A percentile compares a stretch with the other conserved stretches of the same genome.
Evolutionary conservation across 2,113 vertebrate species (phyloP).

Genomic region (Clarias gariepinus): DNA sequence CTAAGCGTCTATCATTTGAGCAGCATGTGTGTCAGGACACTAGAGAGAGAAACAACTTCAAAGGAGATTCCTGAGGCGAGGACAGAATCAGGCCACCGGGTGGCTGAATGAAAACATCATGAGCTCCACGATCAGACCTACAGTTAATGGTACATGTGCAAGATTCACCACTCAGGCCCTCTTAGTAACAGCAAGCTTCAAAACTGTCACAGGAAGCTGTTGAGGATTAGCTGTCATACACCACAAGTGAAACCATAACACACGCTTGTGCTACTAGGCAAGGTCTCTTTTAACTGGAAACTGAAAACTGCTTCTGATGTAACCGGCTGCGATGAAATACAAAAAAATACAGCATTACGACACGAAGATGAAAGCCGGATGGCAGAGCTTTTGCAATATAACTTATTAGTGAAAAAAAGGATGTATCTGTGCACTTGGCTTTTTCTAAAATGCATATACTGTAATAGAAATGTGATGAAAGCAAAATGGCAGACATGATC

Average conservation of each 20-base stretch:
- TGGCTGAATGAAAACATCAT: conserved; percentile 11
- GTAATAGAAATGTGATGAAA: conserved; percentile 48
- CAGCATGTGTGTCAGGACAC: conserved; percentile 39
- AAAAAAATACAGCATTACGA: not conserved
- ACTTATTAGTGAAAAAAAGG: not conserved
- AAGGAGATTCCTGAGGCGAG: not conserved
- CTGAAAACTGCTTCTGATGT: not conserved
- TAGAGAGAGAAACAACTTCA: conserved; percentile 35
- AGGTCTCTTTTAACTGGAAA: not conserved
- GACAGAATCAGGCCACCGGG: conserved; percentile 23
- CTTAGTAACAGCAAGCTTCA: not conserved
- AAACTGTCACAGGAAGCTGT: conserved; percentile 9
- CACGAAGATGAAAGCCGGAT: not conserved
- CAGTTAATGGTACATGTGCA: not conserved
- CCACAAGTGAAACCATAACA: not conserved
- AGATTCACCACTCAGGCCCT: not conserved
- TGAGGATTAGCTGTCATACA: not conserved
- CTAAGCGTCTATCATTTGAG: not conserved
- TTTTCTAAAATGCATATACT: not conserved
- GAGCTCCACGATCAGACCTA: not conserved
- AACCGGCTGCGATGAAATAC: not conserved
- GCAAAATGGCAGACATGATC: not conserved
- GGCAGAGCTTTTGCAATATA: not conserved
- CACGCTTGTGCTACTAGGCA: not conserved
- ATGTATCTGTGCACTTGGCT: conserved; percentile 5